Percentiles rank a stretch among this genome's conserved stretches.
These are phyloP conservation scores for Notarius quadriscutis DNA, from an alignment of 2,113 vertebrate genomes.

Conservation along the genomic window DNA sequence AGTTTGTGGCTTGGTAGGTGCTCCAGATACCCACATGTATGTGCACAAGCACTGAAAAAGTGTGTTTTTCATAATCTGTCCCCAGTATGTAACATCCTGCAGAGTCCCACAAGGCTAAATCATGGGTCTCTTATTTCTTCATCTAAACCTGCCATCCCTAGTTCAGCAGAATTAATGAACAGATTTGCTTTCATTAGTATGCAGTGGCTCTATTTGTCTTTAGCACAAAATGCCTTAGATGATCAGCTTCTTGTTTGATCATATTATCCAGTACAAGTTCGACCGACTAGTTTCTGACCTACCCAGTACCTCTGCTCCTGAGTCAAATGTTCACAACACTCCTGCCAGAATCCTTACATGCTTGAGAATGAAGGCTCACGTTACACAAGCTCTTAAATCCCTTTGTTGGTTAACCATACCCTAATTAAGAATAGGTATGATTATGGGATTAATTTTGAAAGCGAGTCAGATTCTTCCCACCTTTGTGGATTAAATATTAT, in stretches of 20 bases:
- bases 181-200: slow-evolving; percentile 12
- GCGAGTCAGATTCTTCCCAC: background rate
- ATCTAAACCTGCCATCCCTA: background rate
- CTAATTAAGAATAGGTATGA: background rate
- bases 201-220: background rate
- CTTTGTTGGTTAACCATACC: background rate
- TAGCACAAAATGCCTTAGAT: background rate
- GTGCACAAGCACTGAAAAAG: no score
- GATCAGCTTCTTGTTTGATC: background rate
- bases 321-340: background rate
- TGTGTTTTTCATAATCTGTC: no score
- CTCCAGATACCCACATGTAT: no score
- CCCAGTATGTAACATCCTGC: background rate
- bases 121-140: background rate
- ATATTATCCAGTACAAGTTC: background rate
- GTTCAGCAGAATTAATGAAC: background rate
- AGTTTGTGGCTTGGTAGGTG: no score
- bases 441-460: background rate
- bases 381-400: background rate
- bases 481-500: background rate
- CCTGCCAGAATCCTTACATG: background rate
- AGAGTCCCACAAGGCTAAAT: background rate
- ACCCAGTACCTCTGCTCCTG: background rate
- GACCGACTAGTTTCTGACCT: background rate
- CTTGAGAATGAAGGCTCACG: background rate